Evolutionary conservation across 2,888 invertebrate species (phyloP), one percentile per base, ranked within the genome.

Genomic region (Drosophila quasianomalipes): DNA sequence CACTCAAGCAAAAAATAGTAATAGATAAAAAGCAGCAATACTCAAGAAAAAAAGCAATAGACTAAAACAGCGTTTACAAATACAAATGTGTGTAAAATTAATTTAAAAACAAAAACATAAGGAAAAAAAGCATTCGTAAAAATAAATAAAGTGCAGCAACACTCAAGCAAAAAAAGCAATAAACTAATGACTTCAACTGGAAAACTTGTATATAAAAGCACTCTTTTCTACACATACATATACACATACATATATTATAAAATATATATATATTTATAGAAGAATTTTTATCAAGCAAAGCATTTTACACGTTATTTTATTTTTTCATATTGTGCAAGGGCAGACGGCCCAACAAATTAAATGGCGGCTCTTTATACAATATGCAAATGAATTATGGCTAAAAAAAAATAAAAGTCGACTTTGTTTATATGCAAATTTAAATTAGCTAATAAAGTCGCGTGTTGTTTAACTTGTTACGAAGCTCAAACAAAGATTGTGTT

Each of bases 401-500:
- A 10, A 41, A 39, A 41, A 39, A 41, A 9, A 9, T 9, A 19
- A 39, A 10, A 49, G 39, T 41, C 47, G 28, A 44, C n/a, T 63
- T 44, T 54, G 60, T 33, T 55, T 68, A 61, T 58, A 60, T 66
- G 55, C 51, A 66, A 61, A 47, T 47, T 41, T 33, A 22, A 60
- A 61, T 60, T 37, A 59, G 54, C 37, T 63, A 59, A 31, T 12
- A 12, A 19, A 33, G 14, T 76, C 65, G 53, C 53, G 62, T 60
- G 71, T 57, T 41, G 44, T 57, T 60, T 2, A 44, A 52, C 66
- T 22, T 60, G 33, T 39, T 64, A 41, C 12, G 53, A 61, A 60
- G 64, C 61, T 70, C 47, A 10, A 1, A 71, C 54, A 71, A 67
- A 60, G 16, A 26, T 26, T 47, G 47, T 9, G 51, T 76, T 44